phyloP scores from a whole-genome alignment of 2,113 vertebrate species.

The Campylorhamphus procurvoides region DNA sequence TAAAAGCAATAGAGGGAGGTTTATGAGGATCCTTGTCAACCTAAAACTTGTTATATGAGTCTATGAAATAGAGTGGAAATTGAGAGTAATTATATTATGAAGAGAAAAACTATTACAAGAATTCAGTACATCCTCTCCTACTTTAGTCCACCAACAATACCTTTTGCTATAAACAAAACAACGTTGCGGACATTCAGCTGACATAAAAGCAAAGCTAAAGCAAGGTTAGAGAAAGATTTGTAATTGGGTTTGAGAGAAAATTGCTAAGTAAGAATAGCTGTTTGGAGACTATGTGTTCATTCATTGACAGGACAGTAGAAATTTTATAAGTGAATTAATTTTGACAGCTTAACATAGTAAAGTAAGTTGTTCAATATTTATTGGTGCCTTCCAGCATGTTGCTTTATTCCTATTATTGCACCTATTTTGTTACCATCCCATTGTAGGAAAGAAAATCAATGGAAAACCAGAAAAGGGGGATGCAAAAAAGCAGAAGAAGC shows the following conservation, averaged over 20 bases:
- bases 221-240: background rate
- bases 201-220: background rate
- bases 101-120: background rate
- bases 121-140: background rate
- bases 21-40: background rate
- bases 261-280: background rate
- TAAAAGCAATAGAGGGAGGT: background rate
- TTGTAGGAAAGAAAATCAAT: background rate
- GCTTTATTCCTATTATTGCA: background rate
- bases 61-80: background rate
- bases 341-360: background rate
- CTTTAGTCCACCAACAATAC: background rate
- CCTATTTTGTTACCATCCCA: background rate
- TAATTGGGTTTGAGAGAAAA: background rate
- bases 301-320: background rate
- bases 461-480: background rate
- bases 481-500: background rate
- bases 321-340: background rate
- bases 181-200: background rate
- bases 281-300: background rate
- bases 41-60: background rate
- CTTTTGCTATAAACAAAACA: background rate
- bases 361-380: background rate
- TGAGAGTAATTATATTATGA: background rate
- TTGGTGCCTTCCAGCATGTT: background rate